Base-by-base conservation (phyloP, 2,113 vertebrate genomes). In the Campylorhamphus procurvoides region DNA sequence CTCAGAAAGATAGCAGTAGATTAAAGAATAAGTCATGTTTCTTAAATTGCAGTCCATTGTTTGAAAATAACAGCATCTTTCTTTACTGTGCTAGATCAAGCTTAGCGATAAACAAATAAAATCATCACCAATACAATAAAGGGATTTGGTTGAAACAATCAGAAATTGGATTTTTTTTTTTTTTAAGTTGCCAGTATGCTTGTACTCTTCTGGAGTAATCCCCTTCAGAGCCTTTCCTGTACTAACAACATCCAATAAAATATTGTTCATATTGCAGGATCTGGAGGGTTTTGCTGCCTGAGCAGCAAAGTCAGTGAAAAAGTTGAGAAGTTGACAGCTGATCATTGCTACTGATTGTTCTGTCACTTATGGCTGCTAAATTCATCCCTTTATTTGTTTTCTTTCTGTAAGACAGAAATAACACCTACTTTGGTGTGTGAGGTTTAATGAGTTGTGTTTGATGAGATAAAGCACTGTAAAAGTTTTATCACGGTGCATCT, bases 11-110 rank as follows among this genome's bases (percentile, higher is more conserved):
- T 85, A 94, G 78, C 52, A 86, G 78, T 85, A 92, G 88, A 92
- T 93, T 90, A 93, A 93, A 85, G 91, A 86, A 87, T 94, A 95
- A 96, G 90, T 91, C 64, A 77, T 71, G 69, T 96, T 96, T 92
- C 88, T 92, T 77, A 72, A 92, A 74, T 90, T 93, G 67, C 83
- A 64, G 79, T 90, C 94, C 92, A 53, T 83, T 95, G 80, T 93
- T 93, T 96, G 88, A 96, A 96, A 97, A 95, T 91, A 94, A 84
- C 52, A 94, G 35, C 83, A 78, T 96, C 85, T 95, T 94, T 93
- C 83, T 86, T 93, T 88, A 88, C 90, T 72, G 75, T 78, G 52
- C 31, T 77, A 86, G 85, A 78, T 95, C 67, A 83, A 78, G 82
- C 56, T 77, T 84, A 55, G 29, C 8, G 22, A 88, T 58, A 31